Conservation (phyloP, 2,113 vertebrate species). For the Mirza zaza region DNA sequence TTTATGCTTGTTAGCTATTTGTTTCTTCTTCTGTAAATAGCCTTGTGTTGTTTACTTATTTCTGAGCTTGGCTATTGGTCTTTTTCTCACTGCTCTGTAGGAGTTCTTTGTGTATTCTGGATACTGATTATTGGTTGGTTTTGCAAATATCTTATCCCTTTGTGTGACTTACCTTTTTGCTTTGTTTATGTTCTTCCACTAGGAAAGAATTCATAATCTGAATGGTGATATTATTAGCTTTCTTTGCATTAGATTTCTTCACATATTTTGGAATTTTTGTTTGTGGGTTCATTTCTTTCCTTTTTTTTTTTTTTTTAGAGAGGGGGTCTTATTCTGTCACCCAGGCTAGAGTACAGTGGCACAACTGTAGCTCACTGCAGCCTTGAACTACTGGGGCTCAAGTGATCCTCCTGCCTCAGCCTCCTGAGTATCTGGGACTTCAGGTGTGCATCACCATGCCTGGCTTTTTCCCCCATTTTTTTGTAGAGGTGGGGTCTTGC, state of each 20-base stretch:
- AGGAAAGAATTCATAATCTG: background rate
- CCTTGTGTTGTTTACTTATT: constrained; percentile 9
- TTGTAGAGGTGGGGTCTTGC: too few species aligned
- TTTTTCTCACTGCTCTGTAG: constrained; percentile 33
- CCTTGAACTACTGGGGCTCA: too few species aligned
- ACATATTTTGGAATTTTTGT: constrained; percentile 11
- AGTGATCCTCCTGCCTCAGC: too few species aligned
- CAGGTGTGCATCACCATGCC: too few species aligned
- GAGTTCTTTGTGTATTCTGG: background rate
- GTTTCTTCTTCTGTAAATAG: constrained; percentile 24
- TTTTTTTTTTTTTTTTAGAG: background rate
- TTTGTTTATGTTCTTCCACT: background rate
- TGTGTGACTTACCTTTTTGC: background rate
- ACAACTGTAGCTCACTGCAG: too few species aligned
- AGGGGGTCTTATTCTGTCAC: too few species aligned
- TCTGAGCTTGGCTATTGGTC: constrained; percentile 15
- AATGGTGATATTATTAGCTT: background rate
- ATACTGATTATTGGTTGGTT: constrained; percentile 28
- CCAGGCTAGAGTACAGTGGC: too few species aligned
- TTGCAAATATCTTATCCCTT: constrained; percentile 6
- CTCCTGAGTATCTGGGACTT: too few species aligned
- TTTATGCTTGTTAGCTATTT: constrained; percentile 6
- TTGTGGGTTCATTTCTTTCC: background rate
- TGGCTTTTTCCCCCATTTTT: too few species aligned
- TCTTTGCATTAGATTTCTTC: constrained; percentile 30